phyloP scores from a whole-genome alignment of 2,888 invertebrate genomes.

The Caenorhabditis drosophilae region DNA sequence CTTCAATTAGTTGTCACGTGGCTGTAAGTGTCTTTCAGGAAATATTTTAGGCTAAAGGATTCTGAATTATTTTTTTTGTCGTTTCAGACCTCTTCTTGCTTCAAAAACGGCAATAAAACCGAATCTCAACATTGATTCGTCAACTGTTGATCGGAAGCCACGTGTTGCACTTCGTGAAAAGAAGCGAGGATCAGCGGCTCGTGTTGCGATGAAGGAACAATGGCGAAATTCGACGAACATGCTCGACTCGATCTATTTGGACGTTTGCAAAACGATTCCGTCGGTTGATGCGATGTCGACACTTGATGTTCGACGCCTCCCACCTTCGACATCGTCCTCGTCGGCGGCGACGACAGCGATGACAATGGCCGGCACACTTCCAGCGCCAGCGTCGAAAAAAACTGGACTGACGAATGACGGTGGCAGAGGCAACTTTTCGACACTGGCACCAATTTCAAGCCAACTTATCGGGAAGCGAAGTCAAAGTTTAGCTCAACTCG shows the following conservation, averaged over 20 bases:
- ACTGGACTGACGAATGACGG: neutral
- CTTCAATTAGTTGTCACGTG: slow-evolving; percentile 74
- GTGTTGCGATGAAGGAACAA: slow-evolving; percentile 55
- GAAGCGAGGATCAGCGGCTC: slow-evolving; percentile 50
- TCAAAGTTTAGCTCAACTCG: slow-evolving; percentile 41
- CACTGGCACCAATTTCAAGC: slow-evolving; percentile 11
- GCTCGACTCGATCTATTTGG: slow-evolving; percentile 63
- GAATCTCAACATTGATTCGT: slow-evolving; percentile 3
- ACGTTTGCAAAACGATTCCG: slow-evolving; percentile 63
- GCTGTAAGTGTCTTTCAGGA: no score
- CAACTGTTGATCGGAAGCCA: slow-evolving; percentile 41
- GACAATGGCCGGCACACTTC: slow-evolving; percentile 12
- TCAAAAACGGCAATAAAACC: slow-evolving; percentile 41
- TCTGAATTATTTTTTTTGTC: no score
- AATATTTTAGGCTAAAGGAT: no score
- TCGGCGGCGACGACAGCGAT: neutral
- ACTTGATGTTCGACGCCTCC: slow-evolving; percentile 30
- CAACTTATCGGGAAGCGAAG: slow-evolving; percentile 32
- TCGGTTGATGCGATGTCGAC: slow-evolving; percentile 62
- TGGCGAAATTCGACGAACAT: slow-evolving; percentile 67
- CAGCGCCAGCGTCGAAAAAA: slow-evolving; percentile 10
- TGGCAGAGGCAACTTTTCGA: slow-evolving; percentile 12
- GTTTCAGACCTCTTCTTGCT: slow-evolving; percentile 52
- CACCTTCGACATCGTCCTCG: no score
- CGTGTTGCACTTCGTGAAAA: slow-evolving; percentile 48